Base-by-base conservation (phyloP, 2,797 vertebrate genomes). In the Podargus strigoides region DNA sequence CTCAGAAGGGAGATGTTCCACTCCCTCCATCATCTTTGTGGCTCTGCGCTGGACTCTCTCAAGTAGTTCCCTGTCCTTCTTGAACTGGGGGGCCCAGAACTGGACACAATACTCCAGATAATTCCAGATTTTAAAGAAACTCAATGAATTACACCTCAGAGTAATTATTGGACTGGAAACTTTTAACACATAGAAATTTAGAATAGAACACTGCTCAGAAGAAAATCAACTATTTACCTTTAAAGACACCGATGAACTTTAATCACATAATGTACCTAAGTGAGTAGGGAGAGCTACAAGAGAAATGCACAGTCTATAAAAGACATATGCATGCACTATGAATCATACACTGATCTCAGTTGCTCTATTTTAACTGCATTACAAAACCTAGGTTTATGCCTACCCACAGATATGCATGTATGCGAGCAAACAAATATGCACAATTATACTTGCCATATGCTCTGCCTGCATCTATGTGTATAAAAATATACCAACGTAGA, bases 401-500 rank as follows among this genome's bases (percentile, higher is more conserved):
- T 64, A 26, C 81, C 68, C 89, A 60, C 70, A 85, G 72, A 70
- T 1, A 77, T 2, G 78, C 90, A 87, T 17, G 73, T 76, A 92
- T 36, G 87, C 3, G 21, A 87, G 89, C 86, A 95, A 95, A 90
- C 90, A 96, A 90, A 94, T 75, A 89, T 17, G 81, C 75, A 90
- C 67, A 70, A 60, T 77, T 72, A 72, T 23, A 68, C 58, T 44
- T 18, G 72, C 94, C 93, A 95, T 96, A 94, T 91, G 93, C 60
- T 89, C 66, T 30, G 90, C 81, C 62, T 58, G 79, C 87, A 85
- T 87, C 50, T 30, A 18, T 5, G 30, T 8, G 26, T 50, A 78
- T 64, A 91, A 93, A 97, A 90, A 92, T 80, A 89, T 0, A 76
- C 44, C 67, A 24, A 6, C 1, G 1, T 3, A 87, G 63, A 89